Conservation (phyloP, 2,113 vertebrate species). For the human region DNA sequence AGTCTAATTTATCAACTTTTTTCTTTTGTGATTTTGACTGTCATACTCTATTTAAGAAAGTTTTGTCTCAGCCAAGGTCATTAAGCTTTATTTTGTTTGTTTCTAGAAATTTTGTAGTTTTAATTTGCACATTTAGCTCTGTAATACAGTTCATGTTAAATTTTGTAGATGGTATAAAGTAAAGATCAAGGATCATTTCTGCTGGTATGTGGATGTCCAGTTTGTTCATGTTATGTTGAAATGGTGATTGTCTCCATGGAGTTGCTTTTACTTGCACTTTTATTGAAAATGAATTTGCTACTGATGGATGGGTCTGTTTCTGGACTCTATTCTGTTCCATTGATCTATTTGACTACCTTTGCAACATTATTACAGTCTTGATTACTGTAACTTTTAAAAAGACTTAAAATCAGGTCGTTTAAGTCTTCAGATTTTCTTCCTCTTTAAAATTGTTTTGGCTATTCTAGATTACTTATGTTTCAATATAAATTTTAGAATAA, state of each 20-base stretch:
- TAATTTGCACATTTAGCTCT: neutral
- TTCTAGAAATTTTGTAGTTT: neutral
- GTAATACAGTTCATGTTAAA: neutral
- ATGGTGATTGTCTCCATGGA: neutral
- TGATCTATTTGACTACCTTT: neutral
- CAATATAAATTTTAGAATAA: neutral
- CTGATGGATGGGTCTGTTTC: too few species aligned
- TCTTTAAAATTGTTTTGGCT: neutral
- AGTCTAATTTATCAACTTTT: neutral
- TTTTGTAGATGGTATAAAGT: neutral
- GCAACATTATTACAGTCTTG: neutral
- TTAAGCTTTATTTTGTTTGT: neutral
- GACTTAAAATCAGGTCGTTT: neutral
- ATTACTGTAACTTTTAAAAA: neutral
- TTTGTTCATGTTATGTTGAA: neutral
- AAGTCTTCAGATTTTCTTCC: neutral
- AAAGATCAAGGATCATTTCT: neutral
- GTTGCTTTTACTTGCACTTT: neutral
- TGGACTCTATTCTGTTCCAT: neutral
- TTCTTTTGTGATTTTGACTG: neutral
- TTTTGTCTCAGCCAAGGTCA: neutral
- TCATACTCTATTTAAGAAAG: neutral
- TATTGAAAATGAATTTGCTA: neutral
- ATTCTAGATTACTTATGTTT: neutral
- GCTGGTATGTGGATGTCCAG: rapidly evolving